Percentiles rank a stretch among this genome's conserved stretches.
Conservation (phyloP, 1,140 invertebrate genomes). For the Cydia splendana region DNA sequence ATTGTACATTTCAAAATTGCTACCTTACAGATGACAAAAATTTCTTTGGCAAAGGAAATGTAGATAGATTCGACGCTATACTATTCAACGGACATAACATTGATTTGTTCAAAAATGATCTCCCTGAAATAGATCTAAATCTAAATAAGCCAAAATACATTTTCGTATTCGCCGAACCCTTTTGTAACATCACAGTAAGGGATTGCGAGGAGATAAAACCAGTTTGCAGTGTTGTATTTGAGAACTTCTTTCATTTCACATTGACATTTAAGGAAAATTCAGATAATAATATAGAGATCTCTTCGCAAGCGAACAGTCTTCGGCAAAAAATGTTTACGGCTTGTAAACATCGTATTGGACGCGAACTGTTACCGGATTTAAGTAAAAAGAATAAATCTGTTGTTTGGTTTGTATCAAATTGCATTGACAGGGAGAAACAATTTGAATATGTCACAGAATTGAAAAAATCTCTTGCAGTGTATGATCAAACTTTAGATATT, state of each 20-base stretch:
- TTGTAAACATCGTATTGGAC: neutral
- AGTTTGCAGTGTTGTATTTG: neutral
- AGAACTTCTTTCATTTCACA: neutral
- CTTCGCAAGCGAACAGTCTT: neutral
- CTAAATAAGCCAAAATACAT: neutral
- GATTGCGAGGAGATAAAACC: neutral
- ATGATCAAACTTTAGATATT: neutral
- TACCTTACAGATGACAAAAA: neutral
- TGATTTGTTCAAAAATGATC: neutral
- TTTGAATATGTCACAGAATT: neutral
- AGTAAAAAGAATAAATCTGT: neutral
- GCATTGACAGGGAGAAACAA: neutral
- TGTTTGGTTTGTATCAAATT: neutral
- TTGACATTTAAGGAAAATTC: neutral
- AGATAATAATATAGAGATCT: neutral
- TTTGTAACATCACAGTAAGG: neutral
- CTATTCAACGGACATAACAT: neutral
- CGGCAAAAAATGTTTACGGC: neutral
- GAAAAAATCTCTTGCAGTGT: neutral
- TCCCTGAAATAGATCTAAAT: neutral
- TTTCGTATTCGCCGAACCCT: neutral
- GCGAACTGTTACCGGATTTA: neutral
- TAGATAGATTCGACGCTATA: neutral
- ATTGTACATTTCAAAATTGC: neutral
- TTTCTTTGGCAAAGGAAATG: neutral